Base-by-base conservation (phyloP, 2,113 vertebrate genomes). In the Periophthalmus modestus region DNA sequence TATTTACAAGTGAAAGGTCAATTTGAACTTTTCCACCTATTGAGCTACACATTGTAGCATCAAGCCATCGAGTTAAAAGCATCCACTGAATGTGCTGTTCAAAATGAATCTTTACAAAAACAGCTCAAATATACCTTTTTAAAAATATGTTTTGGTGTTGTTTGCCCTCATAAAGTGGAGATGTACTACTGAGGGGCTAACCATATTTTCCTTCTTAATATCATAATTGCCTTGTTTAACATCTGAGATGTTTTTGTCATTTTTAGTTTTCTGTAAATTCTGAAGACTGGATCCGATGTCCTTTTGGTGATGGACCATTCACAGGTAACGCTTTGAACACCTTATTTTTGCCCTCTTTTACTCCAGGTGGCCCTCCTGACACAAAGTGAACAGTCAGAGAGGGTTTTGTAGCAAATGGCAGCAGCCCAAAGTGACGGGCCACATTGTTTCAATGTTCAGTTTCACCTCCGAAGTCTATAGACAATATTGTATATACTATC, bases 261-360 rank as follows among this genome's bases (percentile, higher is more conserved):
- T 59, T 87, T 81, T 78, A 96, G 96, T 96, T 96, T 84, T 89
- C 90, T 46, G 89, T 81, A 33, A 87, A 85, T 15, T 54, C 69
- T 62, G 87, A 85, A 14, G 90, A 86, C 70, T 96, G 94, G 95
- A 90, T 91, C 77, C 93, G 86, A 82, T 97, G 96, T 59, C 96
- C 95, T 1, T 96, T 97, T 90, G 82, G 79, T 24, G 82, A 87
- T 18, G 77, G 87, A 66, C 83, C 84, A 84, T 92, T 94, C 73
- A 89, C 92, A 94, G 95, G 96, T 96, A 34, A 92, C 63, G 18
- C 39, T 7, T 50, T 46, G 19, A 66, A 39, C 12, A 39, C 5
- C 10, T 72, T 43, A 39, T 18, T 0, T 58, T 46, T 39, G 6
- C 3, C 50, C 6, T 9, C 7, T 57, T 57, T 57, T 57, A 23